Evolutionary conservation across 30 jellyfish, hydroid and myxozoan genomes (phyloP), one percentile per base, ranked within the genome.

Genomic region (Morbakka virulenta): DNA sequence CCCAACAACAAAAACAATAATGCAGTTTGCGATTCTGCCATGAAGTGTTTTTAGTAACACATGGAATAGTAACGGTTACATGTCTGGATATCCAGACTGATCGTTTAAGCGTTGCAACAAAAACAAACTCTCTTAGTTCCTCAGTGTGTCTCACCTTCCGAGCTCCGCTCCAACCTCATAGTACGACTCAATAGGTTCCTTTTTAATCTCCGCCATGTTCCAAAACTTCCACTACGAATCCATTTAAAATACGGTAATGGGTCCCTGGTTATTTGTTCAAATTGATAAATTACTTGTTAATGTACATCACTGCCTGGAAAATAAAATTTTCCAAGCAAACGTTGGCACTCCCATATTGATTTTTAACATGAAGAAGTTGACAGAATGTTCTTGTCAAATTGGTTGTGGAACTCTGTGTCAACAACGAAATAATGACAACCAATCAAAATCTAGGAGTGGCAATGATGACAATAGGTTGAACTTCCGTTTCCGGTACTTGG

Each of bases 61-160:
- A n/a, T n/a, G n/a, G n/a, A n/a, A n/a, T n/a, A n/a, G n/a, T n/a
- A n/a, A n/a, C n/a, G n/a, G n/a, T n/a, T n/a, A n/a, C n/a, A n/a
- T n/a, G n/a, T n/a, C n/a, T n/a, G n/a, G n/a, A n/a, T n/a, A n/a
- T n/a, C n/a, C n/a, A n/a, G n/a, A n/a, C n/a, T 41, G 57, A 41
- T 41, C 17, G 57, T 41, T 41, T n/a, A n/a, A n/a, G n/a, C n/a
- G n/a, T n/a, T n/a, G n/a, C n/a, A n/a, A n/a, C n/a, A n/a, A n/a
- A n/a, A n/a, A n/a, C n/a, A n/a, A n/a, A n/a, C n/a, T n/a, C n/a
- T n/a, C n/a, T n/a, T n/a, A n/a, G n/a, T n/a, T n/a, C n/a, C n/a
- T n/a, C n/a, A n/a, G n/a, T n/a, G n/a, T n/a, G n/a, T 17, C 57
- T 41, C 57, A 92, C 98, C 98, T 92, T 72, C 98, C 98, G 21